Evolutionary conservation across 2,113 vertebrate species (phyloP), one percentile per base, ranked within the genome.

Genomic region (Empidonax traillii): DNA sequence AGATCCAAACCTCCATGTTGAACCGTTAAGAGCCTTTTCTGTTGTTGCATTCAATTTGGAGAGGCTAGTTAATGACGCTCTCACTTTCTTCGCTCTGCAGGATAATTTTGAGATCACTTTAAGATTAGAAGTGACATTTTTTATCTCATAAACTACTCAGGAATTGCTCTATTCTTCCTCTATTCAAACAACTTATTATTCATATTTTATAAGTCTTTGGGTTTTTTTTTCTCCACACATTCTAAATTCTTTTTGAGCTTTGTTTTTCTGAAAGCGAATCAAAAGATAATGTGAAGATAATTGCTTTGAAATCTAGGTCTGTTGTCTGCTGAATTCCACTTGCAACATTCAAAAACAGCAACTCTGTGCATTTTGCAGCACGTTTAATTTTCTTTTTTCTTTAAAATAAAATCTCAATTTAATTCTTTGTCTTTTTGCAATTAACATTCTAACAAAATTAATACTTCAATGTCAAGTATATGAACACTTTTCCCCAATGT

Each of bases 1-100:
- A 62, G n/a, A 55, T 27, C 8, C 14, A 55, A 24, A 37, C 2
- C 9, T 21, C 41, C 55, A 1, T 1, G 1, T 0, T 37, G 35
- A 71, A 18, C 22, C 71, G 21, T 49, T n/a, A 68, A n/a, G 13
- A 2, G 22, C 4, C 7, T 44, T 10, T 27, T 19, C 41, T 49
- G 17, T 59, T 44, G 14, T 39, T 4, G 1, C 8, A 33, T 14
- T 55, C 14, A 56, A 69, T 76, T 37, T 69, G 63, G 55, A 47
- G 35, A 56, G 18, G 22, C 4, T 20, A 31, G 11, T 33, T 55
- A 43, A 8, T 31, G 17, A 43, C 28, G 21, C 19, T 83, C 31
- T 56, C 41, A 49, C 21, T 69, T 83, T 49, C 41, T 69, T 43
- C 41, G 43, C 12, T 33, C 35, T 37, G 31, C 27, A 63, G 9